Evolutionary conservation across 2,797 vertebrate genomes (phyloP), one percentile per base, ranked within the genome.

Genomic region (Otolemur crassicaudatus): DNA sequence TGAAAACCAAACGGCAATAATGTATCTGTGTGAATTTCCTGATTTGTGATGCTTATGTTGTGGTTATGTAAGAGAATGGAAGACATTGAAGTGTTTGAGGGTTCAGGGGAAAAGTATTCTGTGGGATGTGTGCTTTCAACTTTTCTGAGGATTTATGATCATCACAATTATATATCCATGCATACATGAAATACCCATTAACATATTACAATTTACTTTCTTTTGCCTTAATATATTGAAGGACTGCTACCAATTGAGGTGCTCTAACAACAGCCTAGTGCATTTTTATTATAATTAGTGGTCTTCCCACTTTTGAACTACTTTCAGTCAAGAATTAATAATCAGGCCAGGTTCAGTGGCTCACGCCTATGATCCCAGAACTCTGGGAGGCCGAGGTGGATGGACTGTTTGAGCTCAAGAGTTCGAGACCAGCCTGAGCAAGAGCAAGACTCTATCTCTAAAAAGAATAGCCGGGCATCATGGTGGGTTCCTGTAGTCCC

Each of bases 261-360:
- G 90, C 69, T 63, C 56, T 77, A 90, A 94, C 34, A 87, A 82
- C 29, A 87, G 43, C 6, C 31, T 46, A 37, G 20, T 6, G n/a
- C 80, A 43, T 92, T 80, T 89, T 61, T 94, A 73, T 94, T 61
- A 19, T 56, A 75, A 81, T 86, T 94, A 80, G 10, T 92, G 20
- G 92, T 23, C 17, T 77, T 87, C 83, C 11, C 31, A 46, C n/a
- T 85, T 94, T 60, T 69, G 19, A 65, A 34, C 65, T 16, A 43
- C 83, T 83, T 77, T 56, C 43, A 70, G 29, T 70, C 5, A 56
- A 87, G 17, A 2, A 60, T 34, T 49, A 73, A 43, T 53, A 11
- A 75, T 60, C 1, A 29, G 46, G 46, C 46, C 2, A 12, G 46
- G 46, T 12, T 11, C 46, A 49, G 12, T 16, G 49, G 49, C 49